These are phyloP conservation scores for Catocala nupta DNA, from an alignment of 2,888 invertebrate genomes.

Conservation along the genomic window DNA sequence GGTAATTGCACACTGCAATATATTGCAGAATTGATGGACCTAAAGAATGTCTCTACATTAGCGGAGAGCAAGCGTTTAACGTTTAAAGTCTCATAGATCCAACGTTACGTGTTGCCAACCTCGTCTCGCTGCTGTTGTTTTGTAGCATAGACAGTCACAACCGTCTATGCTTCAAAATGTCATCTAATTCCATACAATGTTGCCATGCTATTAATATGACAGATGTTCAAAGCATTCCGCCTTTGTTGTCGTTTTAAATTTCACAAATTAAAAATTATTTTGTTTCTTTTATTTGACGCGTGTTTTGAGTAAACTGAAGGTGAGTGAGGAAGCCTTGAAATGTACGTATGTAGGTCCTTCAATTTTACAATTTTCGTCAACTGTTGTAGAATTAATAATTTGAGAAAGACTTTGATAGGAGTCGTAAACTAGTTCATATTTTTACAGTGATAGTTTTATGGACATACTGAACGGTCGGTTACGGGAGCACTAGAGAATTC, in stretches of 20 bases:
- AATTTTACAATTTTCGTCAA: slow-evolving; percentile 9
- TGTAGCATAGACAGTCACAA: slow-evolving; percentile 2
- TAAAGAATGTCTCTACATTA: slow-evolving; percentile 31
- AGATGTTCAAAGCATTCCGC: slow-evolving; percentile 51
- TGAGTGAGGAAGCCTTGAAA: slow-evolving; percentile 19
- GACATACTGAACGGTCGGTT: slow-evolving; percentile 18
- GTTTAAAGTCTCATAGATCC: slow-evolving; percentile 50
- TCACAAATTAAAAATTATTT: slow-evolving; percentile 37
- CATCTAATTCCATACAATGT: slow-evolving; percentile 60
- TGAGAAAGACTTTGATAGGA: slow-evolving; percentile 33
- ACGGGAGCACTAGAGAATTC: slow-evolving; percentile 21
- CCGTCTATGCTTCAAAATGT: slow-evolving; percentile 52
- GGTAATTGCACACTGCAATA: slow-evolving; percentile 34
- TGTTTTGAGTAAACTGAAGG: slow-evolving; percentile 21
- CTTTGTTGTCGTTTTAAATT: slow-evolving; percentile 49
- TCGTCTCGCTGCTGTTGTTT: slow-evolving; percentile 25
- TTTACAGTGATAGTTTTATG: slow-evolving; percentile 30
- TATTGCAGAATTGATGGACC: slow-evolving; percentile 28
- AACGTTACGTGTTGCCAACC: slow-evolving; percentile 43
- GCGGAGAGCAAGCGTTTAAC: slow-evolving; percentile 11
- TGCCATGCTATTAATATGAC: slow-evolving; percentile 60
- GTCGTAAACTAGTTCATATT: slow-evolving; percentile 30
- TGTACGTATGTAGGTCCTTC: slow-evolving; percentile 11
- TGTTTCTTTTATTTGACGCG: slow-evolving; percentile 39
- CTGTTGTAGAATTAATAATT: slow-evolving; percentile 27